Percentiles rank a stretch among this genome's conserved stretches.
Evolutionary conservation across 2,888 invertebrate genomes (phyloP).

Genomic region (Erebia ligea): DNA sequence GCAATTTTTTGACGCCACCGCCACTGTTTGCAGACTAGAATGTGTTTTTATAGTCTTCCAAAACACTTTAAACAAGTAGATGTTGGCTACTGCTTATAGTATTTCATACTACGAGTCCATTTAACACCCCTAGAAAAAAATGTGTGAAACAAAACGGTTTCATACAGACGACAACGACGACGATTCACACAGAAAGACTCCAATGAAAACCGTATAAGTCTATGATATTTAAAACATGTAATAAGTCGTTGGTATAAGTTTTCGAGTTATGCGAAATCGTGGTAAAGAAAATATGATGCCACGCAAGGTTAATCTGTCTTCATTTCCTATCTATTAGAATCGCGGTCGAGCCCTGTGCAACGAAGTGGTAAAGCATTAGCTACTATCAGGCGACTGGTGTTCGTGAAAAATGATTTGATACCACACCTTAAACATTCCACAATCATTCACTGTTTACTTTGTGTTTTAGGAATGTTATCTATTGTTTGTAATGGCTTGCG

Average conservation of each 20-base stretch:
- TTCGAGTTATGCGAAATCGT: not conserved
- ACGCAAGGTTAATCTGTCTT: slow-evolving; percentile 81
- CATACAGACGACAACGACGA: not conserved
- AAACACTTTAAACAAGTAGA: not conserved
- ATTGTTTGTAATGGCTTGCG: slow-evolving; percentile 68
- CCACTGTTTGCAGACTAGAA: slow-evolving; percentile 28
- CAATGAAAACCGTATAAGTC: not conserved
- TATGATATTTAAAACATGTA: no score
- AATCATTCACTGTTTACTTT: slow-evolving; percentile 72
- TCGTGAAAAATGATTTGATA: slow-evolving; percentile 80
- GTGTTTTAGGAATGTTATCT: slow-evolving; percentile 70
- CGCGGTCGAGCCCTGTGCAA: slow-evolving; percentile 59
- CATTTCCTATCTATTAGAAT: slow-evolving; percentile 82
- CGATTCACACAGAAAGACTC: no score
- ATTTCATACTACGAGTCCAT: not conserved
- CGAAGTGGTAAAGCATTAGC: slow-evolving; percentile 72
- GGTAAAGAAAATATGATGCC: slow-evolving; percentile 54
- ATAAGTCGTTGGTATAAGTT: no score
- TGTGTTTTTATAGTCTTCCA: not conserved
- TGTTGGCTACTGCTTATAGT: not conserved
- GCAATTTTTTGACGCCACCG: slow-evolving; percentile 49
- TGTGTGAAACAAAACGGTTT: not conserved
- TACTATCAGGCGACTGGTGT: slow-evolving; percentile 71
- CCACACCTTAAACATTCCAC: slow-evolving; percentile 74
- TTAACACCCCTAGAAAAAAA: not conserved